Percentiles rank a stretch among this genome's conserved stretches.
Evolutionary conservation across 1,140 invertebrate genomes (phyloP).

Genomic region (Lethrus apterus): DNA sequence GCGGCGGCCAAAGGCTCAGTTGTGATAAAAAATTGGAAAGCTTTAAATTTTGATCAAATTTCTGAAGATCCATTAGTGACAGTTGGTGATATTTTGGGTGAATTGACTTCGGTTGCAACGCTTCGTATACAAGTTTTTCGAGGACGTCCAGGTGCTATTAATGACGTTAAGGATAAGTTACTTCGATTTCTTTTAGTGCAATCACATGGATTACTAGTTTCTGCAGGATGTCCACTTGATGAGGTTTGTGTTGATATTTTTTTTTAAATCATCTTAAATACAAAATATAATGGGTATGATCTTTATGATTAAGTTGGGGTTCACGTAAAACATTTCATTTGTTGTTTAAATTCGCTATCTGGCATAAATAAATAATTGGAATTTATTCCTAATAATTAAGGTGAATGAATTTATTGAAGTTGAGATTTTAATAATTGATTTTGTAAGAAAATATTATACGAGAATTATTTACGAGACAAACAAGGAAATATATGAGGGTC

Average conservation of each 20-base stretch:
- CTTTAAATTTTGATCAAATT: slow-evolving; percentile 81
- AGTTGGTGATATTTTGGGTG: slow-evolving; percentile 86
- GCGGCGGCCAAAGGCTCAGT: slow-evolving; percentile 77
- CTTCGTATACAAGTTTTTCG: slow-evolving; percentile 82
- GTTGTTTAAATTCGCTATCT: too few relatives aligned
- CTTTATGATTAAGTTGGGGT: too few relatives aligned
- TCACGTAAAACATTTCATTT: too few relatives aligned
- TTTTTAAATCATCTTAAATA: not conserved
- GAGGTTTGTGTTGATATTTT: slow-evolving; percentile 65
- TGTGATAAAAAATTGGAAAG: slow-evolving; percentile 91
- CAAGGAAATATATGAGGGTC: not conserved
- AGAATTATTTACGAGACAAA: slow-evolving; percentile 5
- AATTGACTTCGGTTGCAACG: slow-evolving; percentile 83
- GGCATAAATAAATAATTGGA: too few relatives aligned
- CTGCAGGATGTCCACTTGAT: slow-evolving; percentile 85
- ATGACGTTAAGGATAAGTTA: slow-evolving; percentile 90
- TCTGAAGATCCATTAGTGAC: slow-evolving; percentile 78
- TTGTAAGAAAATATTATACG: too few relatives aligned
- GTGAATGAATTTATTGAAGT: too few relatives aligned
- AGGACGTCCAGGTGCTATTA: slow-evolving; percentile 63
- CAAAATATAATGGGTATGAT: too few relatives aligned
- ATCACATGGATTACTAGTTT: slow-evolving; percentile 75
- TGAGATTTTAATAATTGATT: too few relatives aligned
- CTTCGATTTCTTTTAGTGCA: slow-evolving; percentile 79
- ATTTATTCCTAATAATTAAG: too few relatives aligned